Percentiles rank a stretch among this genome's conserved stretches.
Evolutionary conservation across 2,888 invertebrate species (phyloP).

Genomic region (Caprella mutica): DNA sequence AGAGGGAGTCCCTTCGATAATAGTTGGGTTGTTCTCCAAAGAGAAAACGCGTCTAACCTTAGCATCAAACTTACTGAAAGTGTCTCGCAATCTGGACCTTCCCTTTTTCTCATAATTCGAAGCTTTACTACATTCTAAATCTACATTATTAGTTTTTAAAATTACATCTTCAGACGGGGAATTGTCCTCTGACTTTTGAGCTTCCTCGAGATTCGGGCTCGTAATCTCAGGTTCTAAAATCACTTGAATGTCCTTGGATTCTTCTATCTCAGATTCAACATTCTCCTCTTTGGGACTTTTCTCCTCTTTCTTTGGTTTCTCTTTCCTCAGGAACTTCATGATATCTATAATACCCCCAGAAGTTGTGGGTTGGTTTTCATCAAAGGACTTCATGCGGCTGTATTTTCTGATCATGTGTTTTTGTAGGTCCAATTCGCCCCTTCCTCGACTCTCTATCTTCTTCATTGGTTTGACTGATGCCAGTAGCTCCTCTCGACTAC

Average conservation of each 20-base stretch:
- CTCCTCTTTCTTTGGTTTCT: conserved; percentile 10
- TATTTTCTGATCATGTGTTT: conserved; percentile 15
- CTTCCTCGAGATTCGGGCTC: not conserved
- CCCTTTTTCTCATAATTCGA: not conserved
- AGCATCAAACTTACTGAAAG: conserved; percentile 25
- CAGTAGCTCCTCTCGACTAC: conserved; percentile 12
- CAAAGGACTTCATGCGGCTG: conserved; percentile 1
- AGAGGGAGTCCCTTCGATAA: not conserved
- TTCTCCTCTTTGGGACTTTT: not conserved
- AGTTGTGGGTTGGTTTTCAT: not conserved
- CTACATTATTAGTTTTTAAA: too few species aligned
- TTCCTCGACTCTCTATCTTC: conserved; percentile 13
- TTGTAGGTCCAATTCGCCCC: conserved; percentile 11
- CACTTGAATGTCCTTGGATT: not conserved
- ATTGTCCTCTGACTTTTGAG: conserved; percentile 10
- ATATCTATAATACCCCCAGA: conserved; percentile 13
- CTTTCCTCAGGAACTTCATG: conserved; percentile 17
- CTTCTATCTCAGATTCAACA: conserved; percentile 9
- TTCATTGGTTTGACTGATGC: conserved; percentile 9
- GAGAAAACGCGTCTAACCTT: conserved; percentile 24
- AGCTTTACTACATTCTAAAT: too few species aligned
- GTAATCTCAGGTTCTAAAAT: not conserved
- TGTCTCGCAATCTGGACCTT: conserved; percentile 15
- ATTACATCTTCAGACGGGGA: too few species aligned
- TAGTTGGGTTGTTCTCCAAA: conserved; percentile 11